Evolutionary conservation across 2,113 vertebrate species (phyloP).

Genomic region (Grallaria varia): DNA sequence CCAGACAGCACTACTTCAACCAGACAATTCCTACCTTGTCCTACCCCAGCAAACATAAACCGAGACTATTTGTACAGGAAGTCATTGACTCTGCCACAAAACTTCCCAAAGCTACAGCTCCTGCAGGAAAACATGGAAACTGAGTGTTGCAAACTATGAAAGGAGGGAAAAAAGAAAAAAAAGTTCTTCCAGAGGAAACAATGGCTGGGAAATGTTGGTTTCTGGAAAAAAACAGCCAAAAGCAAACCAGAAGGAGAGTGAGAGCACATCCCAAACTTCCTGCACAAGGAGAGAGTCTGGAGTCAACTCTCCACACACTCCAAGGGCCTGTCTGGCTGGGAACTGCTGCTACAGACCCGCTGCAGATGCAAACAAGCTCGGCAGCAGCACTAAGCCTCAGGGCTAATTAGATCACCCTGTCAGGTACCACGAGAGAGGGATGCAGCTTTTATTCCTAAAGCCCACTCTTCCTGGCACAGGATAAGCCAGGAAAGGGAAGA

Average conservation of each 20-base stretch:
- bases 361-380: neutral
- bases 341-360: neutral
- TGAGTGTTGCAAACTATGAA: neutral
- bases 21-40: slow-evolving; percentile 38
- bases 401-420: neutral
- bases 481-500: neutral
- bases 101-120: slow-evolving; percentile 5
- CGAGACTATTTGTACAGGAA: slow-evolving; percentile 35
- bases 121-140: neutral
- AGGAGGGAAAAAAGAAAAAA: too few relatives aligned
- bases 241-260: neutral
- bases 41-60: neutral
- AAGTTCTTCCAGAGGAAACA: neutral
- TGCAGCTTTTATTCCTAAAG: neutral
- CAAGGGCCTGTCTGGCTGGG: neutral
- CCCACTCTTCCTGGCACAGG: neutral
- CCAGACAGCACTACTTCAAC: neutral
- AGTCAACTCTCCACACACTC: neutral
- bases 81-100: neutral
- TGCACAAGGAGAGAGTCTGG: neutral
- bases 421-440: neutral
- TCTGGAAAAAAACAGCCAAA: neutral
- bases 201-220: neutral
- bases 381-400: neutral
- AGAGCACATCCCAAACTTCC: neutral